Conservation (phyloP, 2,797 vertebrate genomes). For the Erethizon dorsatum region DNA sequence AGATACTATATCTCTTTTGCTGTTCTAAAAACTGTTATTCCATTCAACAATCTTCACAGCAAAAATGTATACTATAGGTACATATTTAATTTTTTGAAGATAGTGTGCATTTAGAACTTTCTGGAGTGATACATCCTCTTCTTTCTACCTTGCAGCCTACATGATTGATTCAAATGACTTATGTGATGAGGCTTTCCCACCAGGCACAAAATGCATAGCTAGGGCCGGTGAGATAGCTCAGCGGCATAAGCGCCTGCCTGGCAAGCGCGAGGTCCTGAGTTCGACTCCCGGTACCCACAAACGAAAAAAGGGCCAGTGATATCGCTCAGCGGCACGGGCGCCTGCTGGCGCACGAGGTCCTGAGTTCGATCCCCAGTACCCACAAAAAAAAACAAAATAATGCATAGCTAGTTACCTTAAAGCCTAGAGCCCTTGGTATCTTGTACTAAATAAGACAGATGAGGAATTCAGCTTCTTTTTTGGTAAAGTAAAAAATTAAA, state of each 20-base stretch:
- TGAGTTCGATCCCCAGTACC: too few relatives aligned
- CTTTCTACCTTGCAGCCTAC: background rate
- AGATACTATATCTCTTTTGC: background rate
- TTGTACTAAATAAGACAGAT: background rate
- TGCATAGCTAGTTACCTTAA: background rate
- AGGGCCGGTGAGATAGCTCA: too few relatives aligned
- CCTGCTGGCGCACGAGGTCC: too few relatives aligned
- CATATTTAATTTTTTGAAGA: background rate
- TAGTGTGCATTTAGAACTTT: conserved; percentile 8
- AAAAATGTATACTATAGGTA: background rate
- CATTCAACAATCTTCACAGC: background rate
- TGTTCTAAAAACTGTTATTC: background rate
- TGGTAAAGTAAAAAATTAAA: background rate
- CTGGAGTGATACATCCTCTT: background rate
- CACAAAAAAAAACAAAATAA: background rate
- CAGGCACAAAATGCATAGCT: background rate
- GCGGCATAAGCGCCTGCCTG: too few relatives aligned
- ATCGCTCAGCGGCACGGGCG: too few relatives aligned
- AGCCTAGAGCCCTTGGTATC: background rate
- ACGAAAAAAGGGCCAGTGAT: too few relatives aligned
- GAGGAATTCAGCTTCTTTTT: background rate
- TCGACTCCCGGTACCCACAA: too few relatives aligned
- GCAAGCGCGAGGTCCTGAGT: too few relatives aligned
- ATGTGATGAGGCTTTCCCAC: background rate
- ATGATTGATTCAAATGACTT: background rate